These are phyloP conservation scores for Ptychoptera albimana DNA, from an alignment of 2,888 invertebrate species.

Conservation along the genomic window DNA sequence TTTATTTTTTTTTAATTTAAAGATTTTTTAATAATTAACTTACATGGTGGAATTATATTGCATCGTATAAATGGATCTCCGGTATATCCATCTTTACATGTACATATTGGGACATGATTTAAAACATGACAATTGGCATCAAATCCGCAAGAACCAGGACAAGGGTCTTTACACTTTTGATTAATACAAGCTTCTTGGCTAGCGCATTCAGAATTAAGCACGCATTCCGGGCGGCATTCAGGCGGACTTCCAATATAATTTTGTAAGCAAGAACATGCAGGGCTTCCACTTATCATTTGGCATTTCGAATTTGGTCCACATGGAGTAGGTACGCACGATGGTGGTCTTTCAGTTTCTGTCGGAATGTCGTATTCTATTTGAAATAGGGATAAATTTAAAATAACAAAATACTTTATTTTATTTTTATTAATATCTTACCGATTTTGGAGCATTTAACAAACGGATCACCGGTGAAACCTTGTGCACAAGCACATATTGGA, in stretches of 20 bases:
- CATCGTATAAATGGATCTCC: slow-evolving; percentile 69
- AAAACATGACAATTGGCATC: slow-evolving; percentile 63
- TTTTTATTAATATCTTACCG: slow-evolving; percentile 35
- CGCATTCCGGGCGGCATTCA: slow-evolving; percentile 64
- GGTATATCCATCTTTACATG: slow-evolving; percentile 54
- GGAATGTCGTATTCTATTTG: background rate
- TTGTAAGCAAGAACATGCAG: slow-evolving; percentile 64
- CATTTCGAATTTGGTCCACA: slow-evolving; percentile 75
- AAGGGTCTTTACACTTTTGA: slow-evolving; percentile 68
- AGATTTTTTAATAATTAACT: slow-evolving; percentile 5
- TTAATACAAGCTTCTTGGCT: slow-evolving; percentile 61
- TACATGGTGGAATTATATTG: slow-evolving; percentile 35
- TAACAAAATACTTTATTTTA: background rate
- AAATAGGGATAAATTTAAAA: too few species aligned
- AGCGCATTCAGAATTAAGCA: slow-evolving; percentile 62
- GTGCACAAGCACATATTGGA: slow-evolving; percentile 73
- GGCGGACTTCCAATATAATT: slow-evolving; percentile 66
- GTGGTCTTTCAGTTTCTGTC: slow-evolving; percentile 43
- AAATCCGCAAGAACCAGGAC: slow-evolving; percentile 65
- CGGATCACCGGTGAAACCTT: slow-evolving; percentile 75
- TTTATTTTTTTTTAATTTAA: too few species aligned
- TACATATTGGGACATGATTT: slow-evolving; percentile 68
- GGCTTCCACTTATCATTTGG: slow-evolving; percentile 52
- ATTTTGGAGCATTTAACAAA: slow-evolving; percentile 56
- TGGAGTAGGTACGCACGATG: slow-evolving; percentile 65